Evolutionary conservation across 2,888 invertebrate species (phyloP).

Genomic region (Polia nebulosa): DNA sequence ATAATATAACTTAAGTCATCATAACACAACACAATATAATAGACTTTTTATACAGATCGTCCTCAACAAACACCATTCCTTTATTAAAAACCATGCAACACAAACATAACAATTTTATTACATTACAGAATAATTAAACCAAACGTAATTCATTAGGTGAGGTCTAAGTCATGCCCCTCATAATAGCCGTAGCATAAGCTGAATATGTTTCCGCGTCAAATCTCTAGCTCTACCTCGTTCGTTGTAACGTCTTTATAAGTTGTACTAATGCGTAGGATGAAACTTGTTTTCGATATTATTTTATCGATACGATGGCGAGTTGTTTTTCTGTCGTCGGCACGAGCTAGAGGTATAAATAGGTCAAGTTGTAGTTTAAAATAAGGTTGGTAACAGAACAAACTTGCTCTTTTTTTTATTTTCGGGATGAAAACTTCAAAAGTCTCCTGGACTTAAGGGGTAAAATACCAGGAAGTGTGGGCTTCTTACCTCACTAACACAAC

Average conservation of each 20-base stretch:
- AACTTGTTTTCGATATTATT: slow-evolving; percentile 47
- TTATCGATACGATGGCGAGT: slow-evolving; percentile 23
- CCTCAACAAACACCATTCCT: slow-evolving; percentile 7
- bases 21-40: no score
- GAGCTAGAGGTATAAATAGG: slow-evolving; percentile 19
- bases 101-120: slow-evolving; percentile 42
- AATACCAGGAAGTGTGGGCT: no score
- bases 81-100: slow-evolving; percentile 35
- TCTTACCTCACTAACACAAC: no score
- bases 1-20: no score
- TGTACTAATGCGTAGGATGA: slow-evolving; percentile 45
- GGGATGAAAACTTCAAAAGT: no score
- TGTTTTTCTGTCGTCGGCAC: slow-evolving; percentile 4
- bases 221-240: slow-evolving; percentile 14
- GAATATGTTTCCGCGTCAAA: slow-evolving; percentile 49
- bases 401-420: no score
- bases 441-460: no score
- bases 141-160: slow-evolving; percentile 50
- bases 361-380: neutral
- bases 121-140: slow-evolving; percentile 29
- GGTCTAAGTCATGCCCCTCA: slow-evolving; percentile 45
- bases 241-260: slow-evolving; percentile 46
- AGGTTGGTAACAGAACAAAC: neutral
- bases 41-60: neutral
- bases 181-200: slow-evolving; percentile 41